phyloP scores from a whole-genome alignment of 2,113 vertebrate species.

The Stigmatopora nigra region DNA sequence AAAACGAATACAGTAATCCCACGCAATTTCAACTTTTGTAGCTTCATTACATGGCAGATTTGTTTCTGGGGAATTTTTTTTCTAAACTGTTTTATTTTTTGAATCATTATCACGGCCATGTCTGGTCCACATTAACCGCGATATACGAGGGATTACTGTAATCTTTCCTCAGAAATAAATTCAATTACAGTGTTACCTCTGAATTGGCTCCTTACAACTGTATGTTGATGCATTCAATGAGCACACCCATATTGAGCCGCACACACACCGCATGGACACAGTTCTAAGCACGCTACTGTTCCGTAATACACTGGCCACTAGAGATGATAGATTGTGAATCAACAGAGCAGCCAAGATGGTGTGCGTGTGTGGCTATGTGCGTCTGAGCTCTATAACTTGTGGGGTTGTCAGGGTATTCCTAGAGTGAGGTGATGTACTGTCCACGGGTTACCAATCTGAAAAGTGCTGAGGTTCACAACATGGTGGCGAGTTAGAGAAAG shows the following conservation, averaged over 20 bases:
- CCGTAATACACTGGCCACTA: background rate
- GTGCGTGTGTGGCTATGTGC: background rate
- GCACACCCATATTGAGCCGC: background rate
- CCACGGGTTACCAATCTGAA: background rate
- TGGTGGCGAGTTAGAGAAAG: background rate
- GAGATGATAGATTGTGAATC: background rate
- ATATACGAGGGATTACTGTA: too few species aligned
- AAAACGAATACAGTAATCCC: background rate
- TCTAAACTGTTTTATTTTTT: too few species aligned
- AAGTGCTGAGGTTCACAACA: conserved; percentile 6
- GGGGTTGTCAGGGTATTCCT: background rate
- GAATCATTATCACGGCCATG: too few species aligned
- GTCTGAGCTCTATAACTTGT: conserved; percentile 1
- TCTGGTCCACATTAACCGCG: too few species aligned
- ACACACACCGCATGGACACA: background rate
- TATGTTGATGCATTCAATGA: background rate
- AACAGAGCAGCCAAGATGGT: background rate
- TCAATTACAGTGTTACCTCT: background rate
- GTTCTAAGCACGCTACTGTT: too few species aligned
- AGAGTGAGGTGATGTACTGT: conserved; percentile 1
- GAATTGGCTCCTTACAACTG: too few species aligned
- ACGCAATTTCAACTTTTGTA: too few species aligned
- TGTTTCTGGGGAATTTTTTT: too few species aligned
- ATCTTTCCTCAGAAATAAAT: background rate
- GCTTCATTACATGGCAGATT: too few species aligned